Percentiles rank a stretch among this genome's conserved stretches.
phyloP scores from a whole-genome alignment of 2,113 vertebrate genomes.

The Cygnus atratus region DNA sequence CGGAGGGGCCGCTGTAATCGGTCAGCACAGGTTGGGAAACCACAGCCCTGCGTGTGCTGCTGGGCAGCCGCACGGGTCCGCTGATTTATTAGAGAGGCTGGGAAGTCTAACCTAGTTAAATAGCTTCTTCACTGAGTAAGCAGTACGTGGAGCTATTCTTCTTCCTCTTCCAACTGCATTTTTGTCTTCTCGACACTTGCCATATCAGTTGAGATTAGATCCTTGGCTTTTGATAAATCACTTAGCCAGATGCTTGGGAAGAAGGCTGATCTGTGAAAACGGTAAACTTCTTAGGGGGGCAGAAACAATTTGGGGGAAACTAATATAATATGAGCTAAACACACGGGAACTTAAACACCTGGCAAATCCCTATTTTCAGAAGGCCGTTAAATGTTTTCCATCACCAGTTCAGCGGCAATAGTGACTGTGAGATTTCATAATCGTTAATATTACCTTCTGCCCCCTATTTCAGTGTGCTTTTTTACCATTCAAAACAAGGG shows the following conservation, averaged over 20 bases:
- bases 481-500: background rate
- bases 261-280: background rate
- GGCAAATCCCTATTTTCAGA: background rate
- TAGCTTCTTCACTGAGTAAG: conserved; percentile 5
- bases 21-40: background rate
- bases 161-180: background rate
- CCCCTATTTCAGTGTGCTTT: fast-evolving
- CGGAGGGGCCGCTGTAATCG: background rate
- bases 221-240: background rate
- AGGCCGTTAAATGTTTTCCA: background rate
- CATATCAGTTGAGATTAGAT: background rate
- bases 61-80: background rate
- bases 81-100: conserved; percentile 5
- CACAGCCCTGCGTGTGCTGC: background rate
- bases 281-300: background rate
- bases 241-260: background rate
- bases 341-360: background rate
- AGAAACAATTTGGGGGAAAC: background rate
- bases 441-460: background rate
- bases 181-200: background rate
- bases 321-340: background rate
- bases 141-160: background rate
- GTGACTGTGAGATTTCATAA: background rate
- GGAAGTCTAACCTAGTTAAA: conserved; percentile 6
- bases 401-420: background rate